Evolutionary conservation across 2,113 vertebrate genomes (phyloP).

Genomic region (Callithrix jacchus): DNA sequence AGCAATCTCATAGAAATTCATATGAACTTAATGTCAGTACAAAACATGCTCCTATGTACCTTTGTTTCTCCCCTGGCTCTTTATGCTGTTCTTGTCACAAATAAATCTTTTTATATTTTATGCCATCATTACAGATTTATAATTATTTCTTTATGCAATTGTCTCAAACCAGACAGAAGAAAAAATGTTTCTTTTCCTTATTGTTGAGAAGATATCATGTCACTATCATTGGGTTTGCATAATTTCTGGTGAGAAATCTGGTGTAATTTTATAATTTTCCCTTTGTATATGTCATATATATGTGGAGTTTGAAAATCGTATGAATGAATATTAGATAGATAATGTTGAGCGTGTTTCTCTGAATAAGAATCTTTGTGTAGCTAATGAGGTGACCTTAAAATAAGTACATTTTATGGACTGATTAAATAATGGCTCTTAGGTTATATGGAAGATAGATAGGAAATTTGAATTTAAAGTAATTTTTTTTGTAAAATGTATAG

Average conservation of each 20-base stretch:
- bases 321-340: neutral
- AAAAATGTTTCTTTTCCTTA: neutral
- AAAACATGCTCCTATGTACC: neutral
- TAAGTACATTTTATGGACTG: neutral
- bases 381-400: neutral
- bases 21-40: neutral
- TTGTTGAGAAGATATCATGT: neutral
- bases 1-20: neutral
- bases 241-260: neutral
- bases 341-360: neutral
- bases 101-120: neutral
- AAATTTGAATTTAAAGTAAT: neutral
- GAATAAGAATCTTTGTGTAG: neutral
- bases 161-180: neutral
- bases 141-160: neutral
- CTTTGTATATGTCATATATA: neutral
- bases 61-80: neutral
- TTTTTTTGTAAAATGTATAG: neutral
- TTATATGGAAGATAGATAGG: neutral
- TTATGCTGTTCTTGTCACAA: neutral
- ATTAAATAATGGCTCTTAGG: neutral
- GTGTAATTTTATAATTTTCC: neutral
- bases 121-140: neutral
- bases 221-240: neutral
- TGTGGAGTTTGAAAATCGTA: neutral